Evolutionary conservation across 2,888 invertebrate species (phyloP), one percentile per base, ranked within the genome.

Genomic region (Cantharis lateralis): DNA sequence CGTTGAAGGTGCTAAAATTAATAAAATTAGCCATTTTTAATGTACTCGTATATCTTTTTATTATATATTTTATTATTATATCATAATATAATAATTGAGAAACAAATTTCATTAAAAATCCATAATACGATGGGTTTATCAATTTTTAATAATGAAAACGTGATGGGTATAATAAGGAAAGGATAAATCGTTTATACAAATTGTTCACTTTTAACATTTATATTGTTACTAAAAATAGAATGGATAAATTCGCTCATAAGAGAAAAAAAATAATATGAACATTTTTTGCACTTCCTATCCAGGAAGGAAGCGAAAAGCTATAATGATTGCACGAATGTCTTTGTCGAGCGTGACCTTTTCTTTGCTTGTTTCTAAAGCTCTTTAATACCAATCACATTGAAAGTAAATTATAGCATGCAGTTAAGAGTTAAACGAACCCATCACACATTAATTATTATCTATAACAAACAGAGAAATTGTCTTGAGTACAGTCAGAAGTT

Each of bases 1-100:
- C 91, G 86, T 96, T 95, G 89, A 96, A 96, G 1, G 95, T 92
- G 84, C 96, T 96, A 87, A 28, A 77, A 28, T 28, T 10, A 10
- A 28, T 28, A 28, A 28, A 28, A 7, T 9, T 24, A 0, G 24
- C 7, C 2, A 24, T 24, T 24, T 24, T 24, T 7, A 24, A 4
- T 24, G 4, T n/a, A n/a, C n/a, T n/a, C n/a, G n/a, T n/a, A n/a
- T n/a, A n/a, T n/a, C n/a, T n/a, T n/a, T n/a, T n/a, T n/a, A n/a
- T n/a, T n/a, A n/a, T n/a, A n/a, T n/a, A n/a, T n/a, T n/a, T n/a
- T n/a, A n/a, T n/a, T n/a, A n/a, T n/a, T n/a, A n/a, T n/a, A n/a
- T n/a, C n/a, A n/a, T n/a, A n/a, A n/a, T n/a, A n/a, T n/a, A n/a
- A n/a, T n/a, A n/a, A n/a, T n/a, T n/a, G n/a, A n/a, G n/a, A n/a